phyloP scores from a whole-genome alignment of 2,888 invertebrate genomes.

The Oxyteleia sp. region DNA sequence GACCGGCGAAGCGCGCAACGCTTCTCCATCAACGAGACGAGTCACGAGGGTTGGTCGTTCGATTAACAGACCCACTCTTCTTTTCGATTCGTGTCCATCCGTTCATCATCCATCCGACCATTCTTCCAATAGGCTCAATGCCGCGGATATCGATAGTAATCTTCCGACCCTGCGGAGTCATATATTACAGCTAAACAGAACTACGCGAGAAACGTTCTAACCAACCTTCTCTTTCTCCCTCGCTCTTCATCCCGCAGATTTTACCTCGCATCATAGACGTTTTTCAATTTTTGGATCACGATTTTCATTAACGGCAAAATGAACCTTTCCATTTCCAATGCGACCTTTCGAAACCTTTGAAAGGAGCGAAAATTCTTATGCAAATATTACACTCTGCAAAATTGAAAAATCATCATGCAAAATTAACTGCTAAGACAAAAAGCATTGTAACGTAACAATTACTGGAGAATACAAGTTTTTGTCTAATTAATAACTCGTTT shows the following conservation, averaged over 20 bases:
- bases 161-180: conserved; percentile 60
- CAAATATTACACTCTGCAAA: conserved; percentile 17
- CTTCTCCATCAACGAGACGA: conserved; percentile 69
- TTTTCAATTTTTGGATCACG: conserved; percentile 39
- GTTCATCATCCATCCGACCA: conserved; percentile 65
- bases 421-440: neutral
- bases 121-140: conserved; percentile 66
- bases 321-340: conserved; percentile 9
- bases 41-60: conserved; percentile 66
- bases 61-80: conserved; percentile 68
- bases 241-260: conserved; percentile 10
- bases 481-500: too few relatives aligned
- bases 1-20: conserved; percentile 68
- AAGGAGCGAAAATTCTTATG: conserved; percentile 17
- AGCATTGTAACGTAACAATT: too few relatives aligned
- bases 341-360: conserved; percentile 8
- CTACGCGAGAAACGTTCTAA: conserved; percentile 39
- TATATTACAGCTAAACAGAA: conserved; percentile 52
- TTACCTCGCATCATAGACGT: conserved; percentile 13
- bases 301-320: conserved; percentile 44
- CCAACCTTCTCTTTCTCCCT: conserved; percentile 12
- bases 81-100: conserved; percentile 69
- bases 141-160: conserved; percentile 59
- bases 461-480: too few relatives aligned
- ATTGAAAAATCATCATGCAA: conserved; percentile 13